Base-by-base conservation (phyloP, 92 coral and sea anemone species). In the Palythoa grandis region DNA sequence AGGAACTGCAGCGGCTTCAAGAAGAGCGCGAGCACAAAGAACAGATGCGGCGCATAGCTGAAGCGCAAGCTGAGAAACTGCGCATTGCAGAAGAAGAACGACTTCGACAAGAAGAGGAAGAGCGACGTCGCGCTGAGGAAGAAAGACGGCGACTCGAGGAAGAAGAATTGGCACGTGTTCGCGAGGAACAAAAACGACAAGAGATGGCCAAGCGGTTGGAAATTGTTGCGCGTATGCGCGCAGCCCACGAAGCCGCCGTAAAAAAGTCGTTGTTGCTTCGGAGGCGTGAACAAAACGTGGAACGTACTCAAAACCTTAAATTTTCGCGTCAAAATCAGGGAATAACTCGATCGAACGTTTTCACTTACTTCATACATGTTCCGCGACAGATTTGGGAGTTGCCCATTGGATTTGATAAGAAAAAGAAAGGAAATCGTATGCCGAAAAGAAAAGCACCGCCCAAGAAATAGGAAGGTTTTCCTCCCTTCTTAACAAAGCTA, bases 11-110 rank as follows among this genome's bases (percentile, higher is more conserved):
- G 67, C 90, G 96, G 76, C 88, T 94, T 71, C 94, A 91, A 66
- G 96, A 95, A 67, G 98, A 96, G 75, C 94, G 98, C 48, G 96
- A 92, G 86, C 92, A 91, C 73, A 88, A 91, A 13, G 98, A 95
- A 75, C 98, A 94, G 86, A 96, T 96, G 98, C 88, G 98, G 70
- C 91, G 91, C 66, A 96, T 96, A 2, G 98, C 98, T 38, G 98
- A 96, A 87, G 97, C 95, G 71, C 98, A 94, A 90, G 98, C 95
- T 87, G 92, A 79, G 17, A 96, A 96, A 77, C 90, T 96, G 43
- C 83, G 88, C 53, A 94, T 91, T 77, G 91, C 86, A 80, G 98
- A 96, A 66, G 92, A 90, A 43, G 98, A 94, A 77, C 86, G 98
- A 7, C 84, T 83, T 16, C 86, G 88, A 58, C 88, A 89, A 39